phyloP scores from a whole-genome alignment of 2,888 invertebrate genomes.

The Oeneis ivallda region DNA sequence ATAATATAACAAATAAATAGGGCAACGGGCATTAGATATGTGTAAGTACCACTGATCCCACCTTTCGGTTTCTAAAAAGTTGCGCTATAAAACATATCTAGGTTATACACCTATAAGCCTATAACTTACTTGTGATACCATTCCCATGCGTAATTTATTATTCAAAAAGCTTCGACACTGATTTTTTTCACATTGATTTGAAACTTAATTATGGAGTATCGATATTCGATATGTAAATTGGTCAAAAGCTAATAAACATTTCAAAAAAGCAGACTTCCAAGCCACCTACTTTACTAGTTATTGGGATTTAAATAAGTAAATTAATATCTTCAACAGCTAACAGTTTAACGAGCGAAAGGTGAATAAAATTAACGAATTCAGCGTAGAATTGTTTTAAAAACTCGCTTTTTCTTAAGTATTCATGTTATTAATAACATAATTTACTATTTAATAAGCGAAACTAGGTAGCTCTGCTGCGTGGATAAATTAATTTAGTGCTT shows the following conservation, averaged over 20 bases:
- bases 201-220: background rate
- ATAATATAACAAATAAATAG: too few relatives aligned
- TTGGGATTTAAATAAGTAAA: slow-evolving; percentile 20
- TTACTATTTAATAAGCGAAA: slow-evolving; percentile 3
- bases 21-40: too few relatives aligned
- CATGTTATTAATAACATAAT: slow-evolving; percentile 17
- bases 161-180: background rate
- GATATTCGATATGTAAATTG: slow-evolving; percentile 10
- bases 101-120: too few relatives aligned
- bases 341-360: slow-evolving; percentile 18
- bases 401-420: slow-evolving; percentile 3
- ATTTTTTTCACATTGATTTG: background rate
- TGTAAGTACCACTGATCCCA: too few relatives aligned
- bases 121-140: too few relatives aligned
- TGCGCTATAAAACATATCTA: too few relatives aligned
- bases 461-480: slow-evolving; percentile 3
- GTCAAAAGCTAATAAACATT: background rate
- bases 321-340: slow-evolving; percentile 9
- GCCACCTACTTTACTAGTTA: background rate
- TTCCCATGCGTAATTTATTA: background rate
- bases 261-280: background rate
- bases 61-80: too few relatives aligned
- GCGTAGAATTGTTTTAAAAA: slow-evolving; percentile 10
- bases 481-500: slow-evolving; percentile 2
- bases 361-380: slow-evolving; percentile 14